Evolutionary conservation across 2,888 invertebrate genomes (phyloP).

Genomic region (Rhagonycha fulva): DNA sequence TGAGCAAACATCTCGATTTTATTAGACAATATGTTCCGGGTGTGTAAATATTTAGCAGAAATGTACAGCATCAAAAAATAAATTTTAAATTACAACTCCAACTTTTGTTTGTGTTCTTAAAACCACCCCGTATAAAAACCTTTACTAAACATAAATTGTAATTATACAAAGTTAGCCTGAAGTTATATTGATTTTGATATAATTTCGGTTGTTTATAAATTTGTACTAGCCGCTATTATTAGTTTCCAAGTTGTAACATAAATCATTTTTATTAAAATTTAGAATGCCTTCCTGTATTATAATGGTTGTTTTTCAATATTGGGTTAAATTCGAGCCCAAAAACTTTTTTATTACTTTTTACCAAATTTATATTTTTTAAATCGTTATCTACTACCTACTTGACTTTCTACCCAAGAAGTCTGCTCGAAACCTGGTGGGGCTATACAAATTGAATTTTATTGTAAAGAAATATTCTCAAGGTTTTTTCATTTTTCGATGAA

Average conservation of each 20-base stretch:
- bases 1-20: constrained; percentile 57
- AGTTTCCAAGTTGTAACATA: neutral
- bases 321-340: neutral
- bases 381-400: too few species aligned
- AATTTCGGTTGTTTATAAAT: neutral
- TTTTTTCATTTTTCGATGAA: neutral
- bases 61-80: neutral
- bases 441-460: neutral
- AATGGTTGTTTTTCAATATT: neutral
- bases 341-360: neutral
- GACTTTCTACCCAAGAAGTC: neutral
- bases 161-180: neutral
- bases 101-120: neutral
- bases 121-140: neutral
- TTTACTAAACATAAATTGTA: neutral
- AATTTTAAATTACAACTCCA: constrained; percentile 26
- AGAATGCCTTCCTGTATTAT: neutral
- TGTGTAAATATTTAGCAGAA: neutral
- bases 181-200: neutral
- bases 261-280: neutral
- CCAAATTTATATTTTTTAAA: neutral
- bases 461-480: neutral
- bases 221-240: neutral
- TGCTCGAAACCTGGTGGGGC: neutral
- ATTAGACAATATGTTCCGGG: constrained; percentile 40